Percentiles rank a stretch among this genome's conserved stretches.
These are phyloP conservation scores for Liparis tanakae DNA, from an alignment of 2,797 vertebrate species.

Conservation along the genomic window DNA sequence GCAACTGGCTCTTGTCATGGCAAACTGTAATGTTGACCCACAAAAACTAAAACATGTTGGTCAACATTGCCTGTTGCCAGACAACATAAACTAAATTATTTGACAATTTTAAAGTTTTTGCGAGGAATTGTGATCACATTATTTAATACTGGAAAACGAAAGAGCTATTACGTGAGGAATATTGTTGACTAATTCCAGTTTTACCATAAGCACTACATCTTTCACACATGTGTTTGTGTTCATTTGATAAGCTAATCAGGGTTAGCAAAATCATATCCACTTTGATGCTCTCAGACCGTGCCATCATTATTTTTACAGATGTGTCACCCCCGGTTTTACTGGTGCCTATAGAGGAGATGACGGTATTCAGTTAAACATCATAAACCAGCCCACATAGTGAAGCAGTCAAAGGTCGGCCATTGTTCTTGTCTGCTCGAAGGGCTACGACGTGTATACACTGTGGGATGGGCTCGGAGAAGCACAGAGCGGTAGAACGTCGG, in stretches of 20 bases:
- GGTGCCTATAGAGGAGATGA: conserved; percentile 14
- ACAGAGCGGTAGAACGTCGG: neutral
- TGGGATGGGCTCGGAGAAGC: conserved; percentile 29
- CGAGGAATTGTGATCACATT: neutral
- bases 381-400: conserved; percentile 48
- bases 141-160: neutral
- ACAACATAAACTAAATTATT: neutral
- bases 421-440: conserved; percentile 36
- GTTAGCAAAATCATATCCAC: conserved; percentile 1
- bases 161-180: neutral
- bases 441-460: conserved; percentile 34
- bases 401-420: conserved; percentile 55
- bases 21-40: conserved; percentile 2
- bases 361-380: conserved; percentile 41
- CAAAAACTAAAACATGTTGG: conserved; percentile 11
- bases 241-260: neutral
- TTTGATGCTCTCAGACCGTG: neutral
- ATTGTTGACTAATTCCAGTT: conserved; percentile 8
- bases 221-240: neutral
- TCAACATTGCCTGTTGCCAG: neutral
- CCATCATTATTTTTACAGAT: neutral
- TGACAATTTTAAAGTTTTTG: neutral
- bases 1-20: conserved; percentile 8
- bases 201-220: neutral
- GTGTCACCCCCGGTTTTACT: conserved; percentile 3